Percentiles rank a stretch among this genome's conserved stretches.
phyloP scores from a whole-genome alignment of 1,140 invertebrate species.

The Aleiodes sp. region DNA sequence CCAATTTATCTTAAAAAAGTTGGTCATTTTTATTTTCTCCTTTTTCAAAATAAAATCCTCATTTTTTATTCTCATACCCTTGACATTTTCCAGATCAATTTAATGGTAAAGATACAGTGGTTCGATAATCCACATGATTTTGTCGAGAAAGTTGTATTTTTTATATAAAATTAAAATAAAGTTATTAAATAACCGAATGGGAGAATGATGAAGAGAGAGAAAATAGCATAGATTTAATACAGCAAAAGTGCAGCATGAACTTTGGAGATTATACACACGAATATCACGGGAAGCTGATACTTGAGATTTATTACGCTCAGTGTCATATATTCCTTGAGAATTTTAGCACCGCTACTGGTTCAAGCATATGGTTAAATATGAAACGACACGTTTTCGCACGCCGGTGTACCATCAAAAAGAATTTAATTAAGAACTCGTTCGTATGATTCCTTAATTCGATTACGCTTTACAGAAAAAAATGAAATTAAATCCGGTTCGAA shows the following conservation, averaged over 20 bases:
- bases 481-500: constrained; percentile 23
- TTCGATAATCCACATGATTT: too few relatives aligned
- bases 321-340: background rate
- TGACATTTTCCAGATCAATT: background rate
- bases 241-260: too few relatives aligned
- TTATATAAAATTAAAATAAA: too few relatives aligned
- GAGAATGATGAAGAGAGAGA: too few relatives aligned
- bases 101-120: too few relatives aligned
- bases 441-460: constrained; percentile 40
- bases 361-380: background rate
- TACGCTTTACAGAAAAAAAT: constrained; percentile 21
- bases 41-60: too few relatives aligned
- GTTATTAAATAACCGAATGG: too few relatives aligned
- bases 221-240: too few relatives aligned
- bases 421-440: constrained; percentile 40
- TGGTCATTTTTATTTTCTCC: background rate
- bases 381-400: background rate
- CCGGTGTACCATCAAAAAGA: constrained; percentile 26
- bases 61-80: too few relatives aligned
- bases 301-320: background rate
- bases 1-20: background rate
- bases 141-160: too few relatives aligned
- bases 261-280: too few relatives aligned
- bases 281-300: background rate
- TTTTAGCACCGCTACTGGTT: background rate